These are phyloP conservation scores for Saccopteryx leptura DNA, from an alignment of 2,113 vertebrate genomes.

Conservation along the genomic window DNA sequence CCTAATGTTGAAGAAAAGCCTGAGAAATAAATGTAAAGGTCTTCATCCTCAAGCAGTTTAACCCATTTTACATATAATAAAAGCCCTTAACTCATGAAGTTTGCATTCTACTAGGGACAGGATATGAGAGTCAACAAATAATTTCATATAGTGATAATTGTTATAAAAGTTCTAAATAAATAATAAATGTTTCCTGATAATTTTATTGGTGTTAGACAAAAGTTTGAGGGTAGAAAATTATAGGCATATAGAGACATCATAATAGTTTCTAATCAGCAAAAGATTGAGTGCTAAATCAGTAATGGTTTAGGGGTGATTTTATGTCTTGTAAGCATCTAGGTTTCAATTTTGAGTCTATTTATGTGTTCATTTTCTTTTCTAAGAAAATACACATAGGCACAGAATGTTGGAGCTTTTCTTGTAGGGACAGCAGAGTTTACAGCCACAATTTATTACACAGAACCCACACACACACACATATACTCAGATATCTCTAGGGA, in stretches of 20 bases:
- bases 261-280: background rate
- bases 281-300: background rate
- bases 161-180: background rate
- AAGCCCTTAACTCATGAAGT: background rate
- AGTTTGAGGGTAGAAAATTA: background rate
- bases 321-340: background rate
- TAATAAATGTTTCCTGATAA: background rate
- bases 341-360: background rate
- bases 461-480: background rate
- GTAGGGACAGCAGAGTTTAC: background rate
- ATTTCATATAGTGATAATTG: background rate
- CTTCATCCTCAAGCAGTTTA: background rate
- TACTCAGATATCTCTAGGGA: background rate
- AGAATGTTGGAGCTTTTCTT: background rate
- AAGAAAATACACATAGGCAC: background rate
- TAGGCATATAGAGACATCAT: background rate
- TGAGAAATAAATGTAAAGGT: background rate
- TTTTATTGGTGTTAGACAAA: background rate
- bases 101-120: background rate
- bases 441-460: background rate
- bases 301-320: slow-evolving; percentile 8
- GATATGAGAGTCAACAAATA: background rate
- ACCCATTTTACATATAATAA: background rate
- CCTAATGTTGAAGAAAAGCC: background rate
- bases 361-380: background rate